Evolutionary conservation across 2,113 vertebrate genomes (phyloP), one percentile per base, ranked within the genome.

Genomic region (Percina caprodes): DNA sequence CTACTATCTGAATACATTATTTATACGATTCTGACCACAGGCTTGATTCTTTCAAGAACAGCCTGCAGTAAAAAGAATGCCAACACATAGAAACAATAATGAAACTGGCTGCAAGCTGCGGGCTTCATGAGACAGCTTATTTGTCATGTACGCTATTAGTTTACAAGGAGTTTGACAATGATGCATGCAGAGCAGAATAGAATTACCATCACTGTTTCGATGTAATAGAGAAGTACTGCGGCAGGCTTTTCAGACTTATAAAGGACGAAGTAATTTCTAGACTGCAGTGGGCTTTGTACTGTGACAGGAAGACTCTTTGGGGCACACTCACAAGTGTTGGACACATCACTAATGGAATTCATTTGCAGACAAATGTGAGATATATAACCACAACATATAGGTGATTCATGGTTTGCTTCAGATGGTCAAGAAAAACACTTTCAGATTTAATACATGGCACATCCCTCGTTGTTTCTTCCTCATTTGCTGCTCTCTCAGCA

Each of bases 281-380:
- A 52, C 60, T 56, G 77, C 19, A 52, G 26, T 56, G 58, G 66
- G 59, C 59, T 74, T 49, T 77, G 24, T 52, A 51, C 21, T 49
- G 3, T 18, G 35, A 58, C 66, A 55, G n/a, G 46, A 83, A 79
- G 60, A 52, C 62, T 80, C 54, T 80, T 59, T 14, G 39, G 66
- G 59, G 55, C 70, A 63, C 51, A 54, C 45, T 74, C 21, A 46
- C 48, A 33, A 56, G 48, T 56, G 51, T 23, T 23, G 51, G 54
- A 66, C 2, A 0, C 51, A n/a, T 26, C 58, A 21, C 73, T 91
- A 87, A 88, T 76, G 67, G 75, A 56, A 84, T 91, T 86, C 24
- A 77, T 77, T 62, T 49, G 21, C 71, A 79, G 68, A 76, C 42
- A 68, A 77, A 76, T 59, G 60, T 1, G 14, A 79, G 19, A 75